These are phyloP conservation scores for Sebastes kiyomatsui DNA, from an alignment of 2,797 vertebrate species.

Conservation along the genomic window DNA sequence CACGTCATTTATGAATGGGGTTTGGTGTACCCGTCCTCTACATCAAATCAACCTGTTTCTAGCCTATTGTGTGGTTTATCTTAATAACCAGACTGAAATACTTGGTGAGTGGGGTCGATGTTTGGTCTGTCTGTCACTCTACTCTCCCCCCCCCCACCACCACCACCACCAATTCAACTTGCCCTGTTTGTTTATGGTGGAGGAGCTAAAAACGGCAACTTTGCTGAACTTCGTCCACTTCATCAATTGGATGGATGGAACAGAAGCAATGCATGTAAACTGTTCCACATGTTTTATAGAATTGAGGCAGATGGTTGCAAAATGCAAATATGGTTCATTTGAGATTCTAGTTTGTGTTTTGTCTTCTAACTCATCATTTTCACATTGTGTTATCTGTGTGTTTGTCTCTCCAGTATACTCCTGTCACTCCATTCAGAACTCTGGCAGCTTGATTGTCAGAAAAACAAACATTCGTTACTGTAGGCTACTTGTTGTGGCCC, in stretches of 20 bases:
- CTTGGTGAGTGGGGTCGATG: not conserved
- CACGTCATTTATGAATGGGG: not conserved
- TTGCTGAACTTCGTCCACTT: not conserved
- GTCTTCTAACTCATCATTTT: not conserved
- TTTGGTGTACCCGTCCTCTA: not conserved
- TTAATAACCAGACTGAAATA: no score
- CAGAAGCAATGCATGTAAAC: not conserved
- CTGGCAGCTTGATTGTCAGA: not conserved
- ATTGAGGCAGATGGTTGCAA: not conserved
- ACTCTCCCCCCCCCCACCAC: not conserved
- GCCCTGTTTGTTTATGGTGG: not conserved
- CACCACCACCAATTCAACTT: not conserved
- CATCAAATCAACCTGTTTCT: not conserved
- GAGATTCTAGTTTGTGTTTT: not conserved
- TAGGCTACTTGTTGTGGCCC: not conserved
- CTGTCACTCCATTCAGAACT: not conserved
- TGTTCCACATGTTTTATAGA: not conserved
- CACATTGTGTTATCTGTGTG: not conserved
- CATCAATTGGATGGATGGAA: not conserved
- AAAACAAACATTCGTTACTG: no score
- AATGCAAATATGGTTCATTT: not conserved
- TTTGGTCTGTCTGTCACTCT: constrained; percentile 1
- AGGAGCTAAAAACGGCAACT: not conserved
- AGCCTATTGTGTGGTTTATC: not conserved
- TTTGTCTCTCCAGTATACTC: not conserved